A percentile compares a stretch with the other conserved stretches of the same genome.
phyloP scores from a whole-genome alignment of 2,797 vertebrate species.

The Vultur gryphus region DNA sequence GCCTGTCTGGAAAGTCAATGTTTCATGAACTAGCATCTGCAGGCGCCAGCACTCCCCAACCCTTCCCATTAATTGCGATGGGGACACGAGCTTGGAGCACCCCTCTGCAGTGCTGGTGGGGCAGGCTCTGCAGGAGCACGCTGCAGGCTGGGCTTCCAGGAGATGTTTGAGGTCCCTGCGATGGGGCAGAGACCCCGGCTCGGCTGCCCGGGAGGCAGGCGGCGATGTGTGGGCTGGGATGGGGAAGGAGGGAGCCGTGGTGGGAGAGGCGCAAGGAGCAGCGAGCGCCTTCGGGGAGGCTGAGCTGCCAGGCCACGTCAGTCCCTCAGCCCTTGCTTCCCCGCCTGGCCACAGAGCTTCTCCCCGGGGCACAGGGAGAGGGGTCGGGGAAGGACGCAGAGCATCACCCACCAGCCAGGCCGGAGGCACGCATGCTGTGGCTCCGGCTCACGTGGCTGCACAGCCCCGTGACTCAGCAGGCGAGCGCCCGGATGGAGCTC shows the following conservation, averaged over 20 bases:
- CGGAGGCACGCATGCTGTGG: accelerated
- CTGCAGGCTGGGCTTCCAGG: neutral
- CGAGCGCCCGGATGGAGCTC: neutral
- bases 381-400: neutral
- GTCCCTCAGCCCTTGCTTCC: neutral
- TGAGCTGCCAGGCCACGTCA: neutral
- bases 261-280: neutral
- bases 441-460: neutral
- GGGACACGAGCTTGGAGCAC: neutral
- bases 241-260: neutral
- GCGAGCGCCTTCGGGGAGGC: neutral
- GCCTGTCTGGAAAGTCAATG: neutral
- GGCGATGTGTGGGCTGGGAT: neutral
- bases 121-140: neutral
- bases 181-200: neutral
- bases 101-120: neutral
- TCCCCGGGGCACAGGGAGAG: accelerated
- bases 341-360: neutral
- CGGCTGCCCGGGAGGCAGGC: neutral
- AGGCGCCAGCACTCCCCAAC: neutral
- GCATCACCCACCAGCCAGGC: neutral
- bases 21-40: neutral
- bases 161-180: neutral
- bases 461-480: neutral
- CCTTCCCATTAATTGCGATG: neutral